Evolutionary conservation across 2,888 invertebrate species (phyloP).

Genomic region (Nephrocerus scutellatus): DNA sequence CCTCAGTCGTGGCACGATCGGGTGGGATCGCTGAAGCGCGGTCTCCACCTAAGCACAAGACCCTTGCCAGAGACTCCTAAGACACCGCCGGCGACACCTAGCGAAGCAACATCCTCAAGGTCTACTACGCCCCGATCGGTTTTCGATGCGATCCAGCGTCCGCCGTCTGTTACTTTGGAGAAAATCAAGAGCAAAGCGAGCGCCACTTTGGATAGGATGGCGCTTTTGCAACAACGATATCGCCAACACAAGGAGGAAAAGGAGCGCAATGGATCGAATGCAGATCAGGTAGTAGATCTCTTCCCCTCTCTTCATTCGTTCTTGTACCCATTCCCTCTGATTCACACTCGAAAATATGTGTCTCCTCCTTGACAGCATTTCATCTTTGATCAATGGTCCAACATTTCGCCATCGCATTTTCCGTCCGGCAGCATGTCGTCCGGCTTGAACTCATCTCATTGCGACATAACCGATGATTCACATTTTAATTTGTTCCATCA

Average conservation of each 20-base stretch:
- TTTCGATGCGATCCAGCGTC: conserved; percentile 45
- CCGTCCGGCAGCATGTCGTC: conserved; percentile 48
- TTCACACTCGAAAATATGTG: conserved; percentile 16
- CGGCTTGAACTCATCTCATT: conserved; percentile 45
- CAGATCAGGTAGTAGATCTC: conserved; percentile 40
- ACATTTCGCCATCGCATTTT: conserved; percentile 46
- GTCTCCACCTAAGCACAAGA: conserved; percentile 39
- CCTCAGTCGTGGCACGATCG: conserved; percentile 34
- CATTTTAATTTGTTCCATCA: conserved; percentile 41
- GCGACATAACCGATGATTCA: conserved; percentile 44
- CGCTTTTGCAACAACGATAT: conserved; percentile 52
- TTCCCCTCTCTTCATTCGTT: conserved; percentile 18
- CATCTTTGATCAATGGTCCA: conserved; percentile 46
- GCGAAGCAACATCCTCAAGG: conserved; percentile 39
- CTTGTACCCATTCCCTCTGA: conserved; percentile 22
- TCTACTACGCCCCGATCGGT: conserved; percentile 44
- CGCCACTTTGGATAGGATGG: conserved; percentile 47
- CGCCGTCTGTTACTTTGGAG: conserved; percentile 46
- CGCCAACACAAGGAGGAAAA: conserved; percentile 54
- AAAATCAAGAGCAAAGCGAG: conserved; percentile 46
- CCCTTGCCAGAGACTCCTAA: conserved; percentile 54
- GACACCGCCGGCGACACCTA: conserved; percentile 31
- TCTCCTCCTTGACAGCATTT: conserved; percentile 27
- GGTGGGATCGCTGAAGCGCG: conserved; percentile 29
- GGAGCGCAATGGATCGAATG: conserved; percentile 32